A percentile compares a stretch with the other conserved stretches of the same genome.
Conservation (phyloP, 2,797 vertebrate species). For the Poecilia picta region DNA sequence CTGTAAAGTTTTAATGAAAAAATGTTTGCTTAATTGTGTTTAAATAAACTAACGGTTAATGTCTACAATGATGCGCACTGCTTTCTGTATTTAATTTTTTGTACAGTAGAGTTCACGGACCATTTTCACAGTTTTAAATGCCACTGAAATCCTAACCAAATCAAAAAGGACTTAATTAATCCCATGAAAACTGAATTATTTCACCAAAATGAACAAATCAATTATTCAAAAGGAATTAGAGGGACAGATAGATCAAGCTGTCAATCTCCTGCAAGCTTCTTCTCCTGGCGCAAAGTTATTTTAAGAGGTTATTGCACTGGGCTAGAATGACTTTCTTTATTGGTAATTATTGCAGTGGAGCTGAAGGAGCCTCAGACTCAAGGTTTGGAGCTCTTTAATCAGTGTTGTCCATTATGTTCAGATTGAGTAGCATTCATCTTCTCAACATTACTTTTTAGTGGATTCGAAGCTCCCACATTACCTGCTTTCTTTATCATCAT, state of each 20-base stretch:
- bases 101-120: not conserved
- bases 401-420: constrained; percentile 2
- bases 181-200: not conserved
- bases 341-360: not conserved
- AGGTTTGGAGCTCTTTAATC: not conserved
- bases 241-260: not conserved
- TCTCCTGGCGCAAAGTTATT: not conserved
- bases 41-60: not conserved
- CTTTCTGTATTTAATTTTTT: not conserved
- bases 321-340: not conserved
- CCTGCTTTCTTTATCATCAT: not conserved
- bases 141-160: not conserved
- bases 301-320: constrained; percentile 14
- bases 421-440: not conserved
- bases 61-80: not conserved
- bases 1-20: no score
- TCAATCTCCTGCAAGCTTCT: not conserved
- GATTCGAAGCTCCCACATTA: not conserved
- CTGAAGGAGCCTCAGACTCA: not conserved
- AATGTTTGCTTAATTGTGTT: not conserved
- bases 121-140: not conserved
- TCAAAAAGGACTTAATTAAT: not conserved
- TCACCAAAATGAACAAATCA: not conserved
- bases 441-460: not conserved
- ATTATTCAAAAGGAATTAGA: not conserved